Evolutionary conservation across 2,113 vertebrate species (phyloP), one percentile per base, ranked within the genome.

Genomic region (Pedionomus torquatus): DNA sequence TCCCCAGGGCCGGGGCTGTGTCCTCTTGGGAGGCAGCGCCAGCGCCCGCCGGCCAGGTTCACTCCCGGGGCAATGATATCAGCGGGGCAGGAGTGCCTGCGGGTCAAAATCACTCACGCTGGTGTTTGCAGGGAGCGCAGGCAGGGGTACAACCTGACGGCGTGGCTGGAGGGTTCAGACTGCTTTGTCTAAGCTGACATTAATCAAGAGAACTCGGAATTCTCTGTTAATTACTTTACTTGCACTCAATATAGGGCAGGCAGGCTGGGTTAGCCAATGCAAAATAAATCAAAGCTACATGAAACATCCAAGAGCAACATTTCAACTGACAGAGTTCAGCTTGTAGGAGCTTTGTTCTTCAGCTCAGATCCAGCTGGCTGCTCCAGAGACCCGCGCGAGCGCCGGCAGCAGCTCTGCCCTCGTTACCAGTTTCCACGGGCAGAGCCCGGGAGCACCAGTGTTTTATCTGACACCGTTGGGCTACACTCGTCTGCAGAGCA

Each of bases 211-310:
- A 72, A 76, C 51, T 96, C 66, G 7, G 89, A 87, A 52, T 87
- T 97, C 91, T 92, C 87, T 78, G 48, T 87, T 95, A 96, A 96
- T 94, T 92, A 84, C 89, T 87, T 91, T 17, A 41, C 0, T 1
- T 49, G 65, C 89, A 85, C 83, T 96, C 94, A 76, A 11, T 84
- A 75, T 91, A 92, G 81, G 89, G 72, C 61, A 89, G 74, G 77
- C 86, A 61, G 72, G 41, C 83, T 63, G 65, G 58, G 80, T 93
- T 91, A 95, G 80, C n/a, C 77, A 82, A 61, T 76, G 83, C 89
- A 82, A 91, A 96, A 96, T 97, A 95, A 97, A 96, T 97, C 96
- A 97, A 94, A 97, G 89, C 91, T 95, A 76, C 87, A 37, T 83
- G 75, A 93, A 87, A 95, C 85, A 95, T 92, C 91, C 63, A 63